A percentile compares a stretch with the other conserved stretches of the same genome.
phyloP scores from a whole-genome alignment of 2,888 invertebrate species.

The Agriopis aurantiaria region DNA sequence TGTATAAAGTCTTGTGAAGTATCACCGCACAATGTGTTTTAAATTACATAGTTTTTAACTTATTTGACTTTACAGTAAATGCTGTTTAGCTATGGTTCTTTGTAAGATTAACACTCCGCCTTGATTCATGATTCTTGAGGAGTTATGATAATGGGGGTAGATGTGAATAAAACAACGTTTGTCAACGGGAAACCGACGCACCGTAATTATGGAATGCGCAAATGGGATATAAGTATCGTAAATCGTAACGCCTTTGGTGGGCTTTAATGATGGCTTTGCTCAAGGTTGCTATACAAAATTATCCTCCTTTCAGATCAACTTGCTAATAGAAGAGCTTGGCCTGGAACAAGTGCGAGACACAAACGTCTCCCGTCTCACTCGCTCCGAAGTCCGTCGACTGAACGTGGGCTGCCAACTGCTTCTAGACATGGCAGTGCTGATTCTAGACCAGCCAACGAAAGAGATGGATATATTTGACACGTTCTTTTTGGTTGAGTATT shows the following conservation, averaged over 20 bases:
- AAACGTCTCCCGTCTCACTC: conserved; percentile 93
- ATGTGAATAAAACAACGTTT: too few relatives aligned
- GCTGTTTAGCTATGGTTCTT: too few relatives aligned
- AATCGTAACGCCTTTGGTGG: too few relatives aligned
- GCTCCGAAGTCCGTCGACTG: conserved; percentile 94
- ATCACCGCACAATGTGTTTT: too few relatives aligned
- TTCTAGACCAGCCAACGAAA: conserved; percentile 95
- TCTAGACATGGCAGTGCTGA: conserved; percentile 94
- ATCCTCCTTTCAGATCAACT: conserved; percentile 89
- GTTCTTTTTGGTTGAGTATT: conserved; percentile 97
- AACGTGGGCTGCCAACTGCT: conserved; percentile 96
- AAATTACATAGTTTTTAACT: too few relatives aligned
- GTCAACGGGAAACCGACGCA: too few relatives aligned
- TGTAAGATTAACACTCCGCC: too few relatives aligned
- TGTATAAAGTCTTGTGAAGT: conserved; percentile 48
- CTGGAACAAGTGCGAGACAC: conserved; percentile 95
- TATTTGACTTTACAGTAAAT: too few relatives aligned
- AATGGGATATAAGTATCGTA: too few relatives aligned
- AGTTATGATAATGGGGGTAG: too few relatives aligned
- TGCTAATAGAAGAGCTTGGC: conserved; percentile 96
- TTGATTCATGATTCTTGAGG: too few relatives aligned
- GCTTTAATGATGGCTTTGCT: background rate
- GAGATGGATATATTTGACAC: conserved; percentile 98
- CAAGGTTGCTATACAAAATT: background rate
- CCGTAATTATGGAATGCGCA: too few relatives aligned